Evolutionary conservation across 2,113 vertebrate genomes (phyloP).

Genomic region (Columba livia): DNA sequence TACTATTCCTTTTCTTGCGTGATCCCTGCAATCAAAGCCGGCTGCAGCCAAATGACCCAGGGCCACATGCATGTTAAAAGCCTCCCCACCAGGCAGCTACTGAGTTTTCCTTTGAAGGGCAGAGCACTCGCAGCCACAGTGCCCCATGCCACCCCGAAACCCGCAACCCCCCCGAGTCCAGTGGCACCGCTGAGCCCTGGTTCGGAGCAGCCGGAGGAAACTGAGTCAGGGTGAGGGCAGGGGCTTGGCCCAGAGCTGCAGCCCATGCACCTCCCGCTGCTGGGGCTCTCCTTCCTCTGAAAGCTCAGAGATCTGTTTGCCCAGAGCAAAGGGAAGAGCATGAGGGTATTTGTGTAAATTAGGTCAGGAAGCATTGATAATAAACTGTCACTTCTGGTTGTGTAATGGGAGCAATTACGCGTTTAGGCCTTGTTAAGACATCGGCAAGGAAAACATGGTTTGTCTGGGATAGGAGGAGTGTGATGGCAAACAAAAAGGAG

Average conservation of each 20-base stretch:
- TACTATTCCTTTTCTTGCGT: neutral
- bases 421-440: slow-evolving; percentile 31
- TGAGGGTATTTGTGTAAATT: neutral
- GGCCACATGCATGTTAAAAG: neutral
- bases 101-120: neutral
- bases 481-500: slow-evolving; percentile 35
- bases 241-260: neutral
- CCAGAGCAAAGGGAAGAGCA: neutral
- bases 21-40: neutral
- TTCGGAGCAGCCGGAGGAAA: neutral
- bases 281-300: neutral
- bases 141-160: neutral
- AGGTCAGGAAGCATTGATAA: slow-evolving; percentile 55
- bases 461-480: slow-evolving; percentile 6
- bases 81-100: neutral
- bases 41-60: neutral
- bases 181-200: fast-evolving
- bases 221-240: neutral
- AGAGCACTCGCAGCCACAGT: neutral
- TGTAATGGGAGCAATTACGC: slow-evolving; percentile 48
- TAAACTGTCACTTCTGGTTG: slow-evolving; percentile 50
- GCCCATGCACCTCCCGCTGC: fast-evolving
- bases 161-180: fast-evolving
- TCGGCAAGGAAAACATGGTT: neutral
- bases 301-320: slow-evolving; percentile 8